Percentiles rank a stretch among this genome's conserved stretches.
These are phyloP conservation scores for Typhlomys cinereus DNA, from an alignment of 2,113 vertebrate genomes.

Conservation along the genomic window DNA sequence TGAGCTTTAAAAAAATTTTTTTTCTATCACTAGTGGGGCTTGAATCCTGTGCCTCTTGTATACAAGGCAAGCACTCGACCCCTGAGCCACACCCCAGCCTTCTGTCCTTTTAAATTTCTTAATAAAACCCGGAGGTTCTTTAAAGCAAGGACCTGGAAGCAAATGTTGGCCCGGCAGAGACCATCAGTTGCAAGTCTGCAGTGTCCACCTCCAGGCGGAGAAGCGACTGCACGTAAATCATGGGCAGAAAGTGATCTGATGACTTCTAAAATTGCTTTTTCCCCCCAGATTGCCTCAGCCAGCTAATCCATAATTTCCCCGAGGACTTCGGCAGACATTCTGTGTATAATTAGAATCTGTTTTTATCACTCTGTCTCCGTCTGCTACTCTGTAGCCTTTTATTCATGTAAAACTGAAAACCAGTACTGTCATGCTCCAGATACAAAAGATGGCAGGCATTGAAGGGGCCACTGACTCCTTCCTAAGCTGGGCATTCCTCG, in stretches of 20 bases:
- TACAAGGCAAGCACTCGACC: too few relatives aligned
- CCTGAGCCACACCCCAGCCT: too few relatives aligned
- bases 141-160: not conserved
- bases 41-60: too few relatives aligned
- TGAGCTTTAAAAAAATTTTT: too few relatives aligned
- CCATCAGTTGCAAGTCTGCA: not conserved
- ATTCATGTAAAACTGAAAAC: constrained; percentile 67
- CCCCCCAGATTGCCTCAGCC: constrained; percentile 24
- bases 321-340: constrained; percentile 57
- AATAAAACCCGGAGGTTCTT: not conserved
- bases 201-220: constrained; percentile 48
- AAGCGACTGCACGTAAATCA: constrained; percentile 64
- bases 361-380: constrained; percentile 65
- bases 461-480: constrained; percentile 43
- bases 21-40: too few relatives aligned
- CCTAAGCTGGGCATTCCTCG: not conserved
- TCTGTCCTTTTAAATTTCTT: constrained; percentile 40
- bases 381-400: constrained; percentile 50
- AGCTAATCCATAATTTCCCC: constrained; percentile 68
- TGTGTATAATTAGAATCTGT: constrained; percentile 65
- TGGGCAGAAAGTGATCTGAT: constrained; percentile 35
- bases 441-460: constrained; percentile 50
- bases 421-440: constrained; percentile 9
- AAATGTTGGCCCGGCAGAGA: constrained; percentile 43
- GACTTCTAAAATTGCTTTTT: constrained; percentile 48